phyloP scores from a whole-genome alignment of 2,113 vertebrate species.

The Siniperca knerii region DNA sequence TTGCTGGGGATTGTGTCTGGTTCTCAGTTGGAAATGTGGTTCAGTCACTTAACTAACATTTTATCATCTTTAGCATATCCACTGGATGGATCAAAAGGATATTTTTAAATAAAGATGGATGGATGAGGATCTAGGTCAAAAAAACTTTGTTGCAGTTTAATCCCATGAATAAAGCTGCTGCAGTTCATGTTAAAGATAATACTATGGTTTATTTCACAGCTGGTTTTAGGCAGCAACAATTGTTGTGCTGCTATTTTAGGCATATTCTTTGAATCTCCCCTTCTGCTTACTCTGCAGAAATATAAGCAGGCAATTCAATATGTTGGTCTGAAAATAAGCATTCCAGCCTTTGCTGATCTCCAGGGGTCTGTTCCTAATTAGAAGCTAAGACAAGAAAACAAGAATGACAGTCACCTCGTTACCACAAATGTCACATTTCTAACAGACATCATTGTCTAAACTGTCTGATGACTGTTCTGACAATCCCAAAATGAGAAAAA shows the following conservation, averaged over 20 bases:
- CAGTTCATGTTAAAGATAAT: neutral
- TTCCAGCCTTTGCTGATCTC: constrained; percentile 8
- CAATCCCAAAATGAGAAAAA: constrained; percentile 45
- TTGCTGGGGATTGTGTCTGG: neutral
- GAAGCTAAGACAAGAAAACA: constrained; percentile 7
- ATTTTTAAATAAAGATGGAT: constrained; percentile 4
- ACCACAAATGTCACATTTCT: constrained; percentile 9
- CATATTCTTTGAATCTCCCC: constrained; percentile 22
- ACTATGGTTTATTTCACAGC: constrained; percentile 21
- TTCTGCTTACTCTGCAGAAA: constrained; percentile 60
- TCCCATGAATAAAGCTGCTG: neutral
- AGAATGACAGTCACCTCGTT: constrained; percentile 32
- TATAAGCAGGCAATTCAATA: constrained; percentile 39
- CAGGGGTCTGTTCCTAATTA: constrained; percentile 66
- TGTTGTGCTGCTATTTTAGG: constrained; percentile 53
- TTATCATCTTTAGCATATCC: neutral
- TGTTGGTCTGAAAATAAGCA: constrained; percentile 17
- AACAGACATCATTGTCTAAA: constrained; percentile 1
- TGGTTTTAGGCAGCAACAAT: constrained; percentile 22
- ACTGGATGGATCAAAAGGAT: neutral
- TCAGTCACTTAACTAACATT: neutral
- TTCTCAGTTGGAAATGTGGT: neutral
- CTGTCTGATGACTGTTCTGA: neutral
- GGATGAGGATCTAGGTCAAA: neutral
- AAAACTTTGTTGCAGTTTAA: neutral